Evolutionary conservation across 92 coral and sea anemone species (phyloP).

Genomic region (Siderastrea radians): DNA sequence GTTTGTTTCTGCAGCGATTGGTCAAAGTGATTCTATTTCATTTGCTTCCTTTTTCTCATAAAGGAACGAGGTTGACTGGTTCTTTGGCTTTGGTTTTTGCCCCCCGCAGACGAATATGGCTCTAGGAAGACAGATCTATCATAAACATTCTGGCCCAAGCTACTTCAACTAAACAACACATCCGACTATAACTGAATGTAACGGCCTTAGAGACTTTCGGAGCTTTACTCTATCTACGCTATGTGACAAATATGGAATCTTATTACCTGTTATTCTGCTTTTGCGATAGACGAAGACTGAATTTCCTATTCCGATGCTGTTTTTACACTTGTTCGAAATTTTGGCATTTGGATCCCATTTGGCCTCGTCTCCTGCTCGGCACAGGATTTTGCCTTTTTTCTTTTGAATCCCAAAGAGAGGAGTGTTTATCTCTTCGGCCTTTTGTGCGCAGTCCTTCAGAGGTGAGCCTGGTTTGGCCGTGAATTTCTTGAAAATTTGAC

Average conservation of each 20-base stretch:
- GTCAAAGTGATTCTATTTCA: too few species aligned
- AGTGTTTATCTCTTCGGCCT: not conserved
- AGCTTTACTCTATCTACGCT: too few species aligned
- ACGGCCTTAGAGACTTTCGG: too few species aligned
- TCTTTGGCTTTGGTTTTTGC: too few species aligned
- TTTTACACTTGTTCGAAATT: not conserved
- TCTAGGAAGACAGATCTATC: too few species aligned
- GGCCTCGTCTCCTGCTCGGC: not conserved
- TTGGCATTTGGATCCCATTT: not conserved
- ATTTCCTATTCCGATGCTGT: not conserved
- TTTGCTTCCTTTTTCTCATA: too few species aligned
- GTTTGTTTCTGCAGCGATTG: too few species aligned
- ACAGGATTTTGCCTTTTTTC: not conserved
- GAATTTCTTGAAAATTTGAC: not conserved
- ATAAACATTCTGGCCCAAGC: too few species aligned
- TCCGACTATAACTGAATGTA: too few species aligned
- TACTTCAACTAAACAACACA: too few species aligned
- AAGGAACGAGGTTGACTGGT: too few species aligned
- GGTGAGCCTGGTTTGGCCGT: not conserved
- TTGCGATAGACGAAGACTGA: not conserved
- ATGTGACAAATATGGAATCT: not conserved
- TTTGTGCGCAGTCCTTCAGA: not conserved
- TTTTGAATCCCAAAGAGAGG: constrained; percentile 1
- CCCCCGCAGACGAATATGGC: too few species aligned
- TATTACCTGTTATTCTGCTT: not conserved